Conservation (phyloP, 2,888 invertebrate genomes). For the Zelleria hepariella region DNA sequence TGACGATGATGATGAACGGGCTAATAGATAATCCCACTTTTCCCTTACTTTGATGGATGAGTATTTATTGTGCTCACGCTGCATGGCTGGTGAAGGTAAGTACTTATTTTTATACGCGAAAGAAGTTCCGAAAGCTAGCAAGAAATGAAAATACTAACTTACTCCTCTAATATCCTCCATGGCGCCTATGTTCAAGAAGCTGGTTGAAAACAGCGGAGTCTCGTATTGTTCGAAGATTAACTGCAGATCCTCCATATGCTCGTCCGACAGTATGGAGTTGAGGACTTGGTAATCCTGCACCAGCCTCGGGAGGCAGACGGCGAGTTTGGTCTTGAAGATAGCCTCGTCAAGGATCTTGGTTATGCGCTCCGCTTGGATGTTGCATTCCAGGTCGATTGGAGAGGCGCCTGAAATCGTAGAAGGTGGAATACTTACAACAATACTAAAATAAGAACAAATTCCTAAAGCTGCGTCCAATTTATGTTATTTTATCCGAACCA, state of each 20-base stretch:
- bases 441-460: too few relatives aligned
- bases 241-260: conserved; percentile 52
- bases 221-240: conserved; percentile 63
- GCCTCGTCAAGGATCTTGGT: conserved; percentile 63
- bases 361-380: conserved; percentile 69
- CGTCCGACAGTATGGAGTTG: conserved; percentile 28
- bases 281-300: conserved; percentile 49
- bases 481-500: too few relatives aligned
- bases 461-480: too few relatives aligned
- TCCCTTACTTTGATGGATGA: too few relatives aligned
- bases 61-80: too few relatives aligned
- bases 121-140: too few relatives aligned
- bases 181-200: conserved; percentile 45
- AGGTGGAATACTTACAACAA: too few relatives aligned
- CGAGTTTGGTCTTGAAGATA: conserved; percentile 59
- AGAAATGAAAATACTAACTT: too few relatives aligned
- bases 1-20: too few relatives aligned
- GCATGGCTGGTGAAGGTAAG: too few relatives aligned
- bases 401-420: conserved; percentile 32
- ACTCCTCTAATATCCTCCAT: conserved; percentile 55
- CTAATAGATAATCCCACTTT: too few relatives aligned
- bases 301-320: conserved; percentile 44
- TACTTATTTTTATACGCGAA: too few relatives aligned
- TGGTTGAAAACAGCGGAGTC: conserved; percentile 46
- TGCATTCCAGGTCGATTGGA: conserved; percentile 63